A percentile compares a stretch with the other conserved stretches of the same genome.
Evolutionary conservation across 2,113 vertebrate species (phyloP).

Genomic region (Carettochelys insculpta): DNA sequence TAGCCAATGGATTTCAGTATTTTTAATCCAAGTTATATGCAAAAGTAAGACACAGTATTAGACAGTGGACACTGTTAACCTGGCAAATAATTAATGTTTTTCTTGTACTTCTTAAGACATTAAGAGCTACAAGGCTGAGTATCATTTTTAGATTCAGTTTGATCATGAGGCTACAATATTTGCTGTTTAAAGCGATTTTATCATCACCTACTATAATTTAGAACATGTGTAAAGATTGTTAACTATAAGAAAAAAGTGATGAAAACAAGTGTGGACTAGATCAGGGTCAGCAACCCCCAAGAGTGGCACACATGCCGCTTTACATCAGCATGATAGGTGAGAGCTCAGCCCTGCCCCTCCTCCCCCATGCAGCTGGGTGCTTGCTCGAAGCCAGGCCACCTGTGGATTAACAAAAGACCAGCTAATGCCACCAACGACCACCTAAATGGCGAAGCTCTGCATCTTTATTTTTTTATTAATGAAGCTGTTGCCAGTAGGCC

Average conservation of each 20-base stretch:
- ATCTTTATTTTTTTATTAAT: no score
- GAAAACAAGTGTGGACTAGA: background rate
- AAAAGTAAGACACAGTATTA: background rate
- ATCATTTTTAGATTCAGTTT: background rate
- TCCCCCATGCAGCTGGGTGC: no score
- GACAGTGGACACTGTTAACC: background rate
- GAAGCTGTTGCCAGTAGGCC: no score
- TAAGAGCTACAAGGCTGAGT: background rate
- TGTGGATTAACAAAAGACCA: no score
- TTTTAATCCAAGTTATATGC: background rate
- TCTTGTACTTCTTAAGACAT: background rate
- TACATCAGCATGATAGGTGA: no score
- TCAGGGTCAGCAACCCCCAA: no score
- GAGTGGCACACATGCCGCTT: no score
- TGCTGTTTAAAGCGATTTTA: background rate
- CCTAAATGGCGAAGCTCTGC: no score
- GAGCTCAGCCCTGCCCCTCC: no score
- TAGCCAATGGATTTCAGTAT: background rate
- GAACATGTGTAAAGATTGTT: background rate
- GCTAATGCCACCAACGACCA: no score
- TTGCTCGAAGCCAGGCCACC: no score
- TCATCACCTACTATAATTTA: background rate
- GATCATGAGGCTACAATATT: background rate
- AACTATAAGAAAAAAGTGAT: background rate
- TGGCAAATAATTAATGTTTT: background rate